Evolutionary conservation across 2,113 vertebrate genomes (phyloP).

Genomic region (Loxodonta africana): DNA sequence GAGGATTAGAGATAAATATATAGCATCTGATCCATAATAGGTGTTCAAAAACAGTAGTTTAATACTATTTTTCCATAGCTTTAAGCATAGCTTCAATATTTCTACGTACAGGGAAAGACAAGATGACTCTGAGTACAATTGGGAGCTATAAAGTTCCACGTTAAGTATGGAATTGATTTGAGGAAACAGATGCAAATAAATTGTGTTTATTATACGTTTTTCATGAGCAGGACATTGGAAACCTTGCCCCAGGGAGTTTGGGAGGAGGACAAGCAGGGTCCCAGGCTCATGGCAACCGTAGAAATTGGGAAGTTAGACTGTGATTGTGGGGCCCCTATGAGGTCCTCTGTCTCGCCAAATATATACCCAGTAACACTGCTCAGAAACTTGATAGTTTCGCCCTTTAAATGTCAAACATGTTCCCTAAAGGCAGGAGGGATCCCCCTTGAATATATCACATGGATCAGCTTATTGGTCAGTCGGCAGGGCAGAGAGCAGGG

Average conservation of each 20-base stretch:
- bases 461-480: background rate
- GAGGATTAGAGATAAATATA: background rate
- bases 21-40: background rate
- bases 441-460: no score
- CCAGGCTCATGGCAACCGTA: background rate
- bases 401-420: background rate
- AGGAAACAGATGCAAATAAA: background rate
- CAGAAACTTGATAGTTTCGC: background rate
- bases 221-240: background rate
- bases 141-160: background rate
- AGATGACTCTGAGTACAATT: background rate
- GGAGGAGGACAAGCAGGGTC: background rate
- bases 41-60: background rate
- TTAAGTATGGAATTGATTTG: background rate
- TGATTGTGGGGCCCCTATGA: background rate
- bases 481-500: background rate
- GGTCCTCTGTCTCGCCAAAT: background rate
- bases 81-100: background rate
- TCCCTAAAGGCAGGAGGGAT: background rate
- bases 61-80: background rate
- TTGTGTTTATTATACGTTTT: background rate
- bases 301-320: background rate
- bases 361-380: background rate
- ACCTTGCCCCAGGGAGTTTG: background rate
- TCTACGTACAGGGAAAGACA: background rate